Conservation (phyloP, 2,797 vertebrate genomes). For the Premnoplex brunnescens region DNA sequence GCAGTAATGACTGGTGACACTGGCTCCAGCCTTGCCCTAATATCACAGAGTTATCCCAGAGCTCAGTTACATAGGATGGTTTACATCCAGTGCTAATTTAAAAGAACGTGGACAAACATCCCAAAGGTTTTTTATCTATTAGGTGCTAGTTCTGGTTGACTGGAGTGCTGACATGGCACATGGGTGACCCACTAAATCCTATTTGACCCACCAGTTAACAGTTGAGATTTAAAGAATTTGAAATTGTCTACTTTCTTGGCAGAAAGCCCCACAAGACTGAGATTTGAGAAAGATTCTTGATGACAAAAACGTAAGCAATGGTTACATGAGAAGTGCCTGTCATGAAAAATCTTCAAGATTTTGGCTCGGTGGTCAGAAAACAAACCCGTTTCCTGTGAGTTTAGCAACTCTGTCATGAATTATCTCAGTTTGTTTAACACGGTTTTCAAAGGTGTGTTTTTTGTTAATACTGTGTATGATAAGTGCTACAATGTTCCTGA, state of each 20-base stretch:
- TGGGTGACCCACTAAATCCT: neutral
- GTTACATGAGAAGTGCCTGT: slow-evolving; percentile 40
- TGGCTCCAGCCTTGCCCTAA: neutral
- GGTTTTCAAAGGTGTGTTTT: slow-evolving; percentile 62
- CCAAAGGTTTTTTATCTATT: neutral
- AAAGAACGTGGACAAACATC: neutral
- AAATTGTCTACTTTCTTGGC: slow-evolving; percentile 52
- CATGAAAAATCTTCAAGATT: slow-evolving; percentile 51
- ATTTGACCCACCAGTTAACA: neutral
- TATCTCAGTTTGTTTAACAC: slow-evolving; percentile 70
- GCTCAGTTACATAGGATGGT: neutral
- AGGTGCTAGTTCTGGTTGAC: neutral
- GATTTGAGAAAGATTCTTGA: slow-evolving; percentile 45
- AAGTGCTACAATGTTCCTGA: slow-evolving; percentile 62
- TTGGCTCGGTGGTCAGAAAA: slow-evolving; percentile 57
- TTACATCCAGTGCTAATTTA: neutral
- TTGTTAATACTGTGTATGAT: slow-evolving; percentile 45
- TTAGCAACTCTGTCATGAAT: slow-evolving; percentile 65
- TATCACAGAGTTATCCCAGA: neutral
- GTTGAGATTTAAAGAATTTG: slow-evolving; percentile 8
- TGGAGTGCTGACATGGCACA: neutral
- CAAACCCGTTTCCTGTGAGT: slow-evolving; percentile 52
- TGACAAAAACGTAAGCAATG: slow-evolving; percentile 31
- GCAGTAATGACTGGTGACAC: neutral
- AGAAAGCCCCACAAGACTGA: neutral